Percentiles rank a stretch among this genome's conserved stretches.
Conservation (phyloP, 2,888 invertebrate species). For the Protonemura montana region DNA sequence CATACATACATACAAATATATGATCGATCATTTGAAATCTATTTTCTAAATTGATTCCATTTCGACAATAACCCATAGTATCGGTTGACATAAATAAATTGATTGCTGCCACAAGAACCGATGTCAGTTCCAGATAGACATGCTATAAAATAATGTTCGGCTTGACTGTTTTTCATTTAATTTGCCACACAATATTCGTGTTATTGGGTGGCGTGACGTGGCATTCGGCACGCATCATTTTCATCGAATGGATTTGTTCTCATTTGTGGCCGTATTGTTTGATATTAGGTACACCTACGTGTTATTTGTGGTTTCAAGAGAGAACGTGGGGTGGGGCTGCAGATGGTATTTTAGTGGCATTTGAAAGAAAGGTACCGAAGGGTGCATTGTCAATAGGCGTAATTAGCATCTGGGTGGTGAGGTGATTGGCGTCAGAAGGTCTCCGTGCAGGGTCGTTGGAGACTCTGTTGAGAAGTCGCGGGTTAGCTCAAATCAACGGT, state of each 20-base stretch:
- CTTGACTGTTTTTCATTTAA: constrained; percentile 35
- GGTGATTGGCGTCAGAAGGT: not conserved
- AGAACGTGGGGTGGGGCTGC: not conserved
- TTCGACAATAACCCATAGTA: not conserved
- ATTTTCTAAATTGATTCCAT: not conserved
- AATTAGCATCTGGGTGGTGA: constrained; percentile 18
- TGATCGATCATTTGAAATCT: constrained; percentile 26
- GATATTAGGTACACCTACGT: not conserved
- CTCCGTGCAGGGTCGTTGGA: not conserved
- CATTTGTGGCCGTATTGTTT: constrained; percentile 36
- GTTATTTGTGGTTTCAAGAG: constrained; percentile 2
- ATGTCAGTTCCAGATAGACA: not conserved
- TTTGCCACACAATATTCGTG: constrained; percentile 39
- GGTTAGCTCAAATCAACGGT: no score
- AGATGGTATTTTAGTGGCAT: constrained; percentile 15
- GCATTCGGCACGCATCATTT: constrained; percentile 23
- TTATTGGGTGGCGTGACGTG: constrained; percentile 28
- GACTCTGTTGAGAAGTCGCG: not conserved
- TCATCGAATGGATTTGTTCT: constrained; percentile 31
- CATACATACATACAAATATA: no score
- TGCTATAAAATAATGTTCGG: constrained; percentile 30
- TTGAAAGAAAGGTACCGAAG: constrained; percentile 19
- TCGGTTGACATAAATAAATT: constrained; percentile 37
- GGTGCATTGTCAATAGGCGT: constrained; percentile 25
- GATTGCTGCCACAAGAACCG: constrained; percentile 24